A percentile compares a stretch with the other conserved stretches of the same genome.
Evolutionary conservation across 2,113 vertebrate genomes (phyloP).

Genomic region (Arothron firmamentum): DNA sequence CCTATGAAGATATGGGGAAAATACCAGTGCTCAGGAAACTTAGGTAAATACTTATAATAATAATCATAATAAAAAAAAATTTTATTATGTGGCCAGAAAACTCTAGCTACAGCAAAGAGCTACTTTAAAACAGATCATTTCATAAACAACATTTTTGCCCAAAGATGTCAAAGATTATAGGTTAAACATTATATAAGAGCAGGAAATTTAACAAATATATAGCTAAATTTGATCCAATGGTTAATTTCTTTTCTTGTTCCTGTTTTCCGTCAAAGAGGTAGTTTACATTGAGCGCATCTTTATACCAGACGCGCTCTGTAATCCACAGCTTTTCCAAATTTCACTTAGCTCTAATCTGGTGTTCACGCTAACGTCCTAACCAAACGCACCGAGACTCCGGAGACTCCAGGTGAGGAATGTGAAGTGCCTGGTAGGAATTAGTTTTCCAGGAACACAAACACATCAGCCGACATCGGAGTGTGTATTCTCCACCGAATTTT

Average conservation of each 20-base stretch:
- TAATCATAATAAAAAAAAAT: background rate
- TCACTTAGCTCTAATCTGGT: slow-evolving; percentile 8
- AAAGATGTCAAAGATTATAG: too few species aligned
- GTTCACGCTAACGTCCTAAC: slow-evolving; percentile 19
- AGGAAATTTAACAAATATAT: background rate
- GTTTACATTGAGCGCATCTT: too few species aligned
- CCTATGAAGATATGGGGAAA: background rate
- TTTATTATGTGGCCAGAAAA: background rate
- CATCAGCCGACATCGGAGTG: background rate
- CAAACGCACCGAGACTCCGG: slow-evolving; percentile 4
- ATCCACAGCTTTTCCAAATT: slow-evolving; percentile 11
- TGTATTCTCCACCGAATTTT: background rate
- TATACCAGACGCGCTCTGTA: background rate
- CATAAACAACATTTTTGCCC: too few species aligned
- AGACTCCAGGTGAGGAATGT: slow-evolving; percentile 10
- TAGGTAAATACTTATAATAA: background rate
- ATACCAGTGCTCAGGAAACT: background rate
- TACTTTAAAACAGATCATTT: background rate
- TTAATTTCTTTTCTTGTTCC: background rate
- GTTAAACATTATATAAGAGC: background rate
- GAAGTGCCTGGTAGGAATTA: slow-evolving; percentile 5
- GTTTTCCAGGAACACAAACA: slow-evolving; percentile 5
- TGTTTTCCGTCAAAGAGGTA: background rate
- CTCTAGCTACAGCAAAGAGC: background rate
- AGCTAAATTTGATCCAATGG: too few species aligned